Evolutionary conservation across 2,888 invertebrate species (phyloP).

Genomic region (Troglohyphantes excavatus): DNA sequence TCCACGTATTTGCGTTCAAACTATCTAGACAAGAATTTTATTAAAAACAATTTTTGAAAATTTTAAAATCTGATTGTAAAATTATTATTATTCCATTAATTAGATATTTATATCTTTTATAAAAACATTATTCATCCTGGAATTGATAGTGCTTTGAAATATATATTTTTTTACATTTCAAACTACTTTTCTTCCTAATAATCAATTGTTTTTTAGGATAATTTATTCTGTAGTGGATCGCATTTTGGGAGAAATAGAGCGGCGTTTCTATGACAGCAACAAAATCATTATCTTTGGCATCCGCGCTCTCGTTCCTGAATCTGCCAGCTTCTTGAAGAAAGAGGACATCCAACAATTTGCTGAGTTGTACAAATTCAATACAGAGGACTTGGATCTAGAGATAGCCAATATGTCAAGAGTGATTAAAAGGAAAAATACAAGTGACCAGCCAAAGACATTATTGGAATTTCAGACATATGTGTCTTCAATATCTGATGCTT

Average conservation of each 20-base stretch:
- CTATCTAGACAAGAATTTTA: too few relatives aligned
- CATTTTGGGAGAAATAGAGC: neutral
- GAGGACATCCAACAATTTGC: neutral
- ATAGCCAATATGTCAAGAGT: neutral
- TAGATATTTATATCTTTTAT: too few relatives aligned
- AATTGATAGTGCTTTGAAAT: too few relatives aligned
- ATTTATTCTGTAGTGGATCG: neutral
- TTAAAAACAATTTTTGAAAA: too few relatives aligned
- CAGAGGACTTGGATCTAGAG: neutral
- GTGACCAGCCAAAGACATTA: neutral
- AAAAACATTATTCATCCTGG: too few relatives aligned
- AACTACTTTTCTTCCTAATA: too few relatives aligned
- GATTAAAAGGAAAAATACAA: neutral
- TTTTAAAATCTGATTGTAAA: too few relatives aligned
- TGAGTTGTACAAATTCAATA: neutral
- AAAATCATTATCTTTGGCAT: neutral
- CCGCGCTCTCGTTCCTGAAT: neutral
- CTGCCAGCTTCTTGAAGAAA: neutral
- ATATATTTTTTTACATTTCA: too few relatives aligned
- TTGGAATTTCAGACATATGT: neutral
- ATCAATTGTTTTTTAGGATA: neutral
- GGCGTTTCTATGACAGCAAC: neutral
- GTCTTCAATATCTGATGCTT: neutral
- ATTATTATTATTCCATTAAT: too few relatives aligned
- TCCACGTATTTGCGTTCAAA: too few relatives aligned